phyloP scores from a whole-genome alignment of 2,888 invertebrate genomes.

The Eupithecia vulgata region DNA sequence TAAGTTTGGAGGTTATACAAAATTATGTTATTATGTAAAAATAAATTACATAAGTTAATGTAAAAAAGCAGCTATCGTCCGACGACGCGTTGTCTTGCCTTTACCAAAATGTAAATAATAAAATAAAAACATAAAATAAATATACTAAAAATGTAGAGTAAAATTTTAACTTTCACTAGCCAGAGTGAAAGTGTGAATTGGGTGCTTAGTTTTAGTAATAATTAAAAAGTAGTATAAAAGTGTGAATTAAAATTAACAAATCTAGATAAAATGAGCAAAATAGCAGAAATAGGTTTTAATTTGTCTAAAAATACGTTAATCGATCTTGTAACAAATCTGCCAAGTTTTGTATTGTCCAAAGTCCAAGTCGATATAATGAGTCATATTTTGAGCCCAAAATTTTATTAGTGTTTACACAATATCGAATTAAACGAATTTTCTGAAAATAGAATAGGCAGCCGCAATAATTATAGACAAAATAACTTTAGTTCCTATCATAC shows the following conservation, averaged over 20 bases:
- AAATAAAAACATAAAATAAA: constrained; percentile 32
- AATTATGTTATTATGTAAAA: constrained; percentile 11
- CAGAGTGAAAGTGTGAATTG: constrained; percentile 19
- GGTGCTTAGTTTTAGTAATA: constrained; percentile 11
- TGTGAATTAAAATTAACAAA: neutral
- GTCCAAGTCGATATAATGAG: constrained; percentile 2
- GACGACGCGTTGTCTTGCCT: constrained; percentile 75
- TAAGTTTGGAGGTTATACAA: neutral
- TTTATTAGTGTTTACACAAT: neutral
- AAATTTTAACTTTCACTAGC: constrained; percentile 35
- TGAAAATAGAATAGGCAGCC: neutral
- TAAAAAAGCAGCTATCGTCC: constrained; percentile 69
- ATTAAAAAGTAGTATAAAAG: constrained; percentile 5
- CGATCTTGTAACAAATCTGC: neutral
- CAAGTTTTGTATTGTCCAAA: neutral
- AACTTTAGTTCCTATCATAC: neutral
- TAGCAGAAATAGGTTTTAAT: neutral
- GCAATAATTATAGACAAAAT: neutral
- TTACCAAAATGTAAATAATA: constrained; percentile 53
- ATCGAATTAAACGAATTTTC: neutral
- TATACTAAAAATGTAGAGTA: constrained; percentile 37
- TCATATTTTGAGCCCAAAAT: neutral
- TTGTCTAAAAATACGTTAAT: neutral
- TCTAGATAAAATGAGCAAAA: neutral
- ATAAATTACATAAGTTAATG: constrained; percentile 15